Conservation (phyloP, 2,797 vertebrate genomes). For the Gouania willdenowi region DNA sequence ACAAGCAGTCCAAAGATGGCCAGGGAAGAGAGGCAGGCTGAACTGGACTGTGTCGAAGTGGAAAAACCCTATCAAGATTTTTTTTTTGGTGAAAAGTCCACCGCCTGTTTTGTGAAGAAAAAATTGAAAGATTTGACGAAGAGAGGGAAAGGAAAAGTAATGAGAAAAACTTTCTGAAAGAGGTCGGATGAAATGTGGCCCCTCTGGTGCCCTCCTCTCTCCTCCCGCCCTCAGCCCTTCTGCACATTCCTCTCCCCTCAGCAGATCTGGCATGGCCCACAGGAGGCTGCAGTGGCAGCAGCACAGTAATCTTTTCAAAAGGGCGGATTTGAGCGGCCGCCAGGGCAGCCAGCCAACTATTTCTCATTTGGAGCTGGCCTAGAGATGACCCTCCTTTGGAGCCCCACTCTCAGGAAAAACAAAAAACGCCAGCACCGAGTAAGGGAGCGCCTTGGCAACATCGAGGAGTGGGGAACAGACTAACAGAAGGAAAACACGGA, state of each 20-base stretch:
- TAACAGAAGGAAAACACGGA: conserved; percentile 66
- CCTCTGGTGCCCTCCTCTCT: conserved; percentile 29
- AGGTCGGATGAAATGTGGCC: conserved; percentile 66
- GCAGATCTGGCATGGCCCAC: conserved; percentile 71
- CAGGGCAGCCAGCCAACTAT: conserved; percentile 76
- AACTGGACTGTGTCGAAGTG: conserved; percentile 33
- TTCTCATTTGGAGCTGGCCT: conserved; percentile 80
- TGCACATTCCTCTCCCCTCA: conserved; percentile 74
- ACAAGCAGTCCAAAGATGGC: conserved; percentile 57
- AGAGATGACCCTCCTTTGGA: conserved; percentile 77
- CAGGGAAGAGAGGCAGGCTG: conserved; percentile 24
- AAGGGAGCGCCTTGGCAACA: conserved; percentile 71
- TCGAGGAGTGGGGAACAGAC: conserved; percentile 59
- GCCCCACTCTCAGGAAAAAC: conserved; percentile 71
- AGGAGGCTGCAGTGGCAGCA: conserved; percentile 71
- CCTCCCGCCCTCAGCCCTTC: conserved; percentile 53
- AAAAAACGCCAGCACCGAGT: conserved; percentile 63
- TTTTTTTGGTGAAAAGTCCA: conserved; percentile 64
- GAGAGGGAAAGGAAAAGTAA: conserved; percentile 58
- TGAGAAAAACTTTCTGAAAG: conserved; percentile 71
- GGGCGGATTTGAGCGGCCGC: conserved; percentile 76
- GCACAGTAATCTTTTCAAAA: conserved; percentile 81
- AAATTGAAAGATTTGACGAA: conserved; percentile 59
- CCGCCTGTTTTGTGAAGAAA: conserved; percentile 42
- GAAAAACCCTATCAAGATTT: conserved; percentile 63